Evolutionary conservation across 1,140 invertebrate species (phyloP).

Genomic region (Samia ricini): DNA sequence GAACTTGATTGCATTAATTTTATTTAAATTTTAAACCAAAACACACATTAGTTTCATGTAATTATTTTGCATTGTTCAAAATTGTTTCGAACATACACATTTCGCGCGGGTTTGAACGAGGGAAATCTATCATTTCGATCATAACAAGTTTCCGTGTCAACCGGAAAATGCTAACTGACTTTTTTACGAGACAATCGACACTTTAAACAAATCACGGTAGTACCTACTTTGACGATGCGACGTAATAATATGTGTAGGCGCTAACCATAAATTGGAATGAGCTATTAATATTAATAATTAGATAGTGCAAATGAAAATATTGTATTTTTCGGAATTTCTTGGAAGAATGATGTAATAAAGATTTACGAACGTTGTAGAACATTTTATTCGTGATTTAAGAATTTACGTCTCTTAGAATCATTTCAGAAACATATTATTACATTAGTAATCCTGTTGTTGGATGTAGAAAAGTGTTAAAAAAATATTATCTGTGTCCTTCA

Average conservation of each 20-base stretch:
- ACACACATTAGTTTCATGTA: neutral
- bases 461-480: too few species aligned
- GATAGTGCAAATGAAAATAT: neutral
- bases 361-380: neutral
- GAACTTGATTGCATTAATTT: too few species aligned
- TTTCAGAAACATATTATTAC: too few species aligned
- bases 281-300: neutral
- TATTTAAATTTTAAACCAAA: neutral
- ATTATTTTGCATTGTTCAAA: neutral
- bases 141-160: conserved; percentile 36
- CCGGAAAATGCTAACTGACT: conserved; percentile 41
- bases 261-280: neutral
- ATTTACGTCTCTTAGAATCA: too few species aligned
- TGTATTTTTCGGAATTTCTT: neutral
- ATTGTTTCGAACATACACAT: neutral
- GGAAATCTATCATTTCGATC: conserved; percentile 38
- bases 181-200: conserved; percentile 17
- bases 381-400: too few species aligned
- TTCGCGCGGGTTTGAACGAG: conserved; percentile 9
- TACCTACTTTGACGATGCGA: conserved; percentile 14
- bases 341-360: neutral
- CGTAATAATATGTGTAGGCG: neutral
- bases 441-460: too few species aligned
- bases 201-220: conserved; percentile 31
- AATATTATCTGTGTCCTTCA: too few species aligned